Conservation (phyloP, 2,888 invertebrate genomes). For the Molanna angustata region DNA sequence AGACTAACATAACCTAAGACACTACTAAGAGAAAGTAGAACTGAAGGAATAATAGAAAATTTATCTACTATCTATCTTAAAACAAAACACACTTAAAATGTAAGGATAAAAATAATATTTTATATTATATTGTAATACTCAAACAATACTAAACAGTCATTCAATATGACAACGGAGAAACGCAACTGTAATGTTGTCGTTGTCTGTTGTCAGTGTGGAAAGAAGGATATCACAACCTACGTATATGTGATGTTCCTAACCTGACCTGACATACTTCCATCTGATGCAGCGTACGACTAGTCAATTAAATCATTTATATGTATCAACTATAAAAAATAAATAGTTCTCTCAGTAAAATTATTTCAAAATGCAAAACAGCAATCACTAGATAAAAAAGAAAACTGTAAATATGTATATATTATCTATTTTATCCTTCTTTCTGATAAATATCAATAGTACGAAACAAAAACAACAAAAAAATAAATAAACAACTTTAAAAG, state of each 20-base stretch:
- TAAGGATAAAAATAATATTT: conserved; percentile 15
- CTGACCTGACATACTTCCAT: too few species aligned
- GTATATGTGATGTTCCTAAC: too few species aligned
- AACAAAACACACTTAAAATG: conserved; percentile 16
- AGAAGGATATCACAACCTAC: conserved; percentile 55
- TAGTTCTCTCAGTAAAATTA: too few species aligned
- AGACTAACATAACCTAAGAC: conserved; percentile 17
- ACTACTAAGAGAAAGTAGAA: conserved; percentile 26
- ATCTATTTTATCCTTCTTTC: not conserved
- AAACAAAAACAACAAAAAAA: too few species aligned
- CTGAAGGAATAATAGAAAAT: conserved; percentile 18
- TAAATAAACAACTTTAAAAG: conserved; percentile 20
- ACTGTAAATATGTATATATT: too few species aligned
- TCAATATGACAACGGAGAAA: conserved; percentile 25
- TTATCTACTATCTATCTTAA: conserved; percentile 3
- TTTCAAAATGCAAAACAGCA: too few species aligned
- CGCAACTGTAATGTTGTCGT: too few species aligned
- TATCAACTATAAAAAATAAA: too few species aligned
- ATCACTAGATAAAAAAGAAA: too few species aligned
- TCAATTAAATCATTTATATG: too few species aligned
- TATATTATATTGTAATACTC: conserved; percentile 10
- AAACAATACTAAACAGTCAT: conserved; percentile 26
- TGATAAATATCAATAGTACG: not conserved
- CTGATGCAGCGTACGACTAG: too few species aligned
- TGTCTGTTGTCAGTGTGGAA: conserved; percentile 37